Percentiles rank a stretch among this genome's conserved stretches.
phyloP scores from a whole-genome alignment of 2,888 invertebrate species.

The Amiota minor region DNA sequence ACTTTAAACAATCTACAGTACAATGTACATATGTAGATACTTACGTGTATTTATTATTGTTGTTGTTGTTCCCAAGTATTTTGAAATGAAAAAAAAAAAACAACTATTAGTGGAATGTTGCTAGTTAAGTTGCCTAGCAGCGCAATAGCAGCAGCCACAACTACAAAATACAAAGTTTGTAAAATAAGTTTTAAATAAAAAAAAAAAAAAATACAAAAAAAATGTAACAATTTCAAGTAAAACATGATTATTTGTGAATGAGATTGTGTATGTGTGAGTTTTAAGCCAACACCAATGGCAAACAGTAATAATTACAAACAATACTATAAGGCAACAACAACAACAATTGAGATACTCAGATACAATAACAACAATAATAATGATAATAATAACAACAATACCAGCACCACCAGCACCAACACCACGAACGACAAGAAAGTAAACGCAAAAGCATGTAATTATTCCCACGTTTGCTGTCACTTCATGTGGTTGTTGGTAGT shows the following conservation, averaged over 20 bases:
- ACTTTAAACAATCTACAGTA: not conserved
- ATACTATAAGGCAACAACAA: slow-evolving; percentile 42
- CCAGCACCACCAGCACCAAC: slow-evolving; percentile 38
- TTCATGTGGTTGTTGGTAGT: not conserved
- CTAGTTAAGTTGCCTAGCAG: slow-evolving; percentile 1
- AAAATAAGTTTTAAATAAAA: no score
- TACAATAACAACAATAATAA: slow-evolving; percentile 16
- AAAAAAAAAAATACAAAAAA: slow-evolving; percentile 52
- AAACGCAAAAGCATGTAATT: slow-evolving; percentile 54
- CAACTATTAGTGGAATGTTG: slow-evolving; percentile 19
- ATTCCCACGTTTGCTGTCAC: slow-evolving; percentile 49
- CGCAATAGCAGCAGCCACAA: slow-evolving; percentile 33
- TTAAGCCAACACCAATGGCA: slow-evolving; percentile 61
- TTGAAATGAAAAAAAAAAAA: no score
- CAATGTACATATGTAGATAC: not conserved
- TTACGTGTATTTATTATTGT: slow-evolving; percentile 12
- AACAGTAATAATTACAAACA: slow-evolving; percentile 59
- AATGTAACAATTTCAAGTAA: slow-evolving; percentile 65
- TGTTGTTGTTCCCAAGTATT: slow-evolving; percentile 13
- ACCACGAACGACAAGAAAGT: slow-evolving; percentile 42
- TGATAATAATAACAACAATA: slow-evolving; percentile 32
- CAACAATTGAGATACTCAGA: slow-evolving; percentile 25
- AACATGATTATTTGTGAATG: slow-evolving; percentile 49
- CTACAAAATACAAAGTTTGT: slow-evolving; percentile 16
- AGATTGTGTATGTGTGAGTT: slow-evolving; percentile 19